Evolutionary conservation across 2,113 vertebrate genomes (phyloP), one percentile per base, ranked within the genome.

Genomic region (Seriola rivoliana): DNA sequence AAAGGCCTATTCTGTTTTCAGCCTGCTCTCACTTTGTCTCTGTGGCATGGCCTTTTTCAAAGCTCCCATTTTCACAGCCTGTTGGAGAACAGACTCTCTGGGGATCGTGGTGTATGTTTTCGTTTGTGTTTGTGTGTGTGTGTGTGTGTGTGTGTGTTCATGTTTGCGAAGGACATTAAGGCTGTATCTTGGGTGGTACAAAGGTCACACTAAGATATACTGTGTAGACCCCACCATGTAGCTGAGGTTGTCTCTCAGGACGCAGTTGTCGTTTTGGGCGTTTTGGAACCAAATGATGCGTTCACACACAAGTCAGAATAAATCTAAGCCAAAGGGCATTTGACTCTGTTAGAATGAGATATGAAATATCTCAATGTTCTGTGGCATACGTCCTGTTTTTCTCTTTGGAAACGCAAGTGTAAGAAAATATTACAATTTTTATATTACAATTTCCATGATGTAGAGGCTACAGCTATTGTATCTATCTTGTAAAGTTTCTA

Each of bases 41-140:
- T 55, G 29, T 59, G 36, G 70, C 38, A 50, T 4, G 32, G 64
- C 75, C n/a, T 86, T 88, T 85, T 85, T 55, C 40, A 84, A 82
- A 75, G 54, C 75, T 65, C 23, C 29, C 17, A 62, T 78, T 88
- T 84, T 83, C 40, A 71, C 54, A 72, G 5, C 40, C 17, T 74
- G n/a, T 69, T 81, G 34, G 68, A 75, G 66, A 80, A 44, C 50
- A 83, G 59, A 73, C 42, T 64, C 38, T 64, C 60, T 14, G 44
- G 5, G 29, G 29, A 55, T 29, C 58, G 3, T 25, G 9, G 4
- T 78, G 57, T 70, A 59, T 46, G 42, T 70, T 14, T 78, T 44
- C 8, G 5, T 70, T 38, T 42, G 42, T 71, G 44, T 65, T 9
- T 36, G 55, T 48, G 25, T 50, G 5, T 80, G 44, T 16, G 32